A percentile compares a stretch with the other conserved stretches of the same genome.
Conservation (phyloP, 1,140 invertebrate genomes). For the Helicorthomorpha holstii region DNA sequence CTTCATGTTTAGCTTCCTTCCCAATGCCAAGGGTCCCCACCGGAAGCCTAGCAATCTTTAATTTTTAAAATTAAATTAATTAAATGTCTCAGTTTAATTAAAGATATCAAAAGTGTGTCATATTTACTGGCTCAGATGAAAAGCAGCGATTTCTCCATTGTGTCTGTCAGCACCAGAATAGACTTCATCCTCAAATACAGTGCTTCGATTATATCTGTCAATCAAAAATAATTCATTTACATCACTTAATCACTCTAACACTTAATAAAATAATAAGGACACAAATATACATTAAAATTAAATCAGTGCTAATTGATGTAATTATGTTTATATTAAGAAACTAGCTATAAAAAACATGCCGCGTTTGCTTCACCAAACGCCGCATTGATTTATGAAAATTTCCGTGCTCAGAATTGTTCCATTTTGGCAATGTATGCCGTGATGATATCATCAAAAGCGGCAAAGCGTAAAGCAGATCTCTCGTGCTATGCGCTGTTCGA, state of each 20-base stretch:
- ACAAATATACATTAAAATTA: too few species aligned
- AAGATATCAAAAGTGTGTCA: neutral
- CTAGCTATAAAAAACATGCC: too few species aligned
- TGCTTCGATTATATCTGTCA: slow-evolving; percentile 49
- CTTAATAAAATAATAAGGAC: too few species aligned
- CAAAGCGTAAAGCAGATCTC: too few species aligned
- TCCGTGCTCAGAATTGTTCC: too few species aligned
- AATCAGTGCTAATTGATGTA: neutral
- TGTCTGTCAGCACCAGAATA: slow-evolving; percentile 80
- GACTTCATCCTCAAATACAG: slow-evolving; percentile 56
- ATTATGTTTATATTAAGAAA: neutral
- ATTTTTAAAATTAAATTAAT: slow-evolving; percentile 8
- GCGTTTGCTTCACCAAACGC: too few species aligned
- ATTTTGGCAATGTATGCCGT: too few species aligned
- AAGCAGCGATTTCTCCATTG: slow-evolving; percentile 88
- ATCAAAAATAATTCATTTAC: neutral
- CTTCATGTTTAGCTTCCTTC: slow-evolving; percentile 53
- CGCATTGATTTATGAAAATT: too few species aligned
- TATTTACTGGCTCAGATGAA: slow-evolving; percentile 51
- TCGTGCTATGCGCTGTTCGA: too few species aligned
- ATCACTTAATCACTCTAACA: neutral
- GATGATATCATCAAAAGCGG: too few species aligned
- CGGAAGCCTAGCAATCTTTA: slow-evolving; percentile 49
- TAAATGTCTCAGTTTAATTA: neutral
- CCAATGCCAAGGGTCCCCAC: slow-evolving; percentile 57